Conservation (phyloP, 2,888 invertebrate genomes). For the Mellilla xanthometata region DNA sequence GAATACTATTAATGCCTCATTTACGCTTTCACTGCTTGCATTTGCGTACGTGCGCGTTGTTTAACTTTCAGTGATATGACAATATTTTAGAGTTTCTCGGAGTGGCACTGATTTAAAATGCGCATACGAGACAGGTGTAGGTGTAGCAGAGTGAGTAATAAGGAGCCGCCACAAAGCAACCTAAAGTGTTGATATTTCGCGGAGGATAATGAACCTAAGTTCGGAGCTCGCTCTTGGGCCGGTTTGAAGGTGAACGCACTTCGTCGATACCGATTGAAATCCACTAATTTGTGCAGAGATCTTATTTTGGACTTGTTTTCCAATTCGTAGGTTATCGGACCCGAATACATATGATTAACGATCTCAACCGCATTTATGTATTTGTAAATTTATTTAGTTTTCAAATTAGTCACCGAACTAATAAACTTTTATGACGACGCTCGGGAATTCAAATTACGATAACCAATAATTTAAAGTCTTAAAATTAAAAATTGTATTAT, state of each 20-base stretch:
- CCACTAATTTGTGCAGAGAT: conserved; percentile 59
- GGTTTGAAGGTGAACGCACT: conserved; percentile 78
- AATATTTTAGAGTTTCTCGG: background rate
- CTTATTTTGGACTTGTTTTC: conserved; percentile 69
- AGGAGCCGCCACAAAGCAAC: conserved; percentile 41
- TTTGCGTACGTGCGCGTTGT: conserved; percentile 20
- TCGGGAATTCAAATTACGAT: conserved; percentile 4
- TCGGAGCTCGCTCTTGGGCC: conserved; percentile 59
- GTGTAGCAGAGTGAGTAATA: background rate
- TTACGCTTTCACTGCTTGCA: conserved; percentile 61
- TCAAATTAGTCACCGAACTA: conserved; percentile 17
- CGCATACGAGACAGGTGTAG: conserved; percentile 12
- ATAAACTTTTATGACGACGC: conserved; percentile 5
- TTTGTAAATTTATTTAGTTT: conserved; percentile 15
- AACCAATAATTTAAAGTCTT: conserved; percentile 9
- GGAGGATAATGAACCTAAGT: conserved; percentile 74
- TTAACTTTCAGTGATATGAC: conserved; percentile 9
- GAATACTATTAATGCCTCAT: conserved; percentile 65
- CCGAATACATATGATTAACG: conserved; percentile 55
- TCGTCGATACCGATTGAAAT: conserved; percentile 62
- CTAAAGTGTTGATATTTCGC: conserved; percentile 56
- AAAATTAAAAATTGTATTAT: conserved; percentile 12
- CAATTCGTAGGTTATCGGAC: conserved; percentile 69
- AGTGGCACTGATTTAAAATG: background rate
- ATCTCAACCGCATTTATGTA: conserved; percentile 48